Conservation (phyloP, 2,888 invertebrate genomes). For the Eristalis pertinax region DNA sequence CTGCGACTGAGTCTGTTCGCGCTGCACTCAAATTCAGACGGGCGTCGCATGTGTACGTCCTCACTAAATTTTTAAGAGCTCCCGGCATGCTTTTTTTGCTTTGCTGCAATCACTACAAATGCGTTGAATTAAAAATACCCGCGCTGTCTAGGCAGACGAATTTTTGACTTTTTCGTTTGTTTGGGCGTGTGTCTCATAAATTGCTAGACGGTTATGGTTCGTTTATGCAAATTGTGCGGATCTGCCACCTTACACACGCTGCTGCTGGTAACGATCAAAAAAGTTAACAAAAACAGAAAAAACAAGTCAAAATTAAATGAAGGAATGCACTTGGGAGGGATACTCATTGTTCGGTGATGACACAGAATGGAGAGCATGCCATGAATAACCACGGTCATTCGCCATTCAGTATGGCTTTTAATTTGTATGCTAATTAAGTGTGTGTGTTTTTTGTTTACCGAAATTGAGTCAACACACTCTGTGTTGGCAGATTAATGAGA, state of each 20-base stretch:
- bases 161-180: neutral
- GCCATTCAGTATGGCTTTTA: neutral
- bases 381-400: neutral
- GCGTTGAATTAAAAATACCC: slow-evolving; percentile 18
- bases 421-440: neutral
- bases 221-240: slow-evolving; percentile 32
- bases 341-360: neutral
- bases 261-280: neutral
- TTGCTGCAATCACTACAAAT: slow-evolving; percentile 17
- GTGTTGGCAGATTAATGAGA: neutral
- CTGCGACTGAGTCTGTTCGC: neutral
- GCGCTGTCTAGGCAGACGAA: neutral
- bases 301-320: neutral
- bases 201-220: slow-evolving; percentile 1
- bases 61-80: slow-evolving; percentile 27
- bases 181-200: neutral
- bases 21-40: slow-evolving; percentile 31
- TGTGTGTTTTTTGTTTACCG: neutral
- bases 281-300: neutral
- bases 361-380: neutral
- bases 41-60: neutral
- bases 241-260: neutral
- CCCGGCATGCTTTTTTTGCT: neutral
- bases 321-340: neutral
- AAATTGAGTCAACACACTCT: neutral